Evolutionary conservation across 2,888 invertebrate genomes (phyloP).

Genomic region (Myopa tessellatipennis): DNA sequence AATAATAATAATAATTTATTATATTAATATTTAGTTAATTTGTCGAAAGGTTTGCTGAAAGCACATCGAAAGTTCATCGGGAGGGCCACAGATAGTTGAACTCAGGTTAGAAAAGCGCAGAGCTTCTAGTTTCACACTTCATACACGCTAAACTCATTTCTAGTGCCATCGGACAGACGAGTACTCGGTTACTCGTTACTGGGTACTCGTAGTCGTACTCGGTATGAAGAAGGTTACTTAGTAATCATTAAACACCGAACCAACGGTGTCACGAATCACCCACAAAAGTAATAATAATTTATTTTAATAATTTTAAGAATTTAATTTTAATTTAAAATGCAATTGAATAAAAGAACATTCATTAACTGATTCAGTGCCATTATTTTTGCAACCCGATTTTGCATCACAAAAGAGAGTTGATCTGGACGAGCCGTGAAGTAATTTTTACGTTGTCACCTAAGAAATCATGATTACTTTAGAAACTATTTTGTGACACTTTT

Average conservation of each 20-base stretch:
- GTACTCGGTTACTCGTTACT: neutral
- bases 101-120: conserved; percentile 20
- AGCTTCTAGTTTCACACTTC: neutral
- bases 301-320: conserved; percentile 57
- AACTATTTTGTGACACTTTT: too few species aligned
- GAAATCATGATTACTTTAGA: too few species aligned
- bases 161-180: conserved; percentile 17
- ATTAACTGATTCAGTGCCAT: conserved; percentile 49
- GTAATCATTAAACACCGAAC: neutral
- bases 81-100: neutral
- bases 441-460: too few species aligned
- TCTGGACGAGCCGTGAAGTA: too few species aligned
- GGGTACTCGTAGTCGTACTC: neutral
- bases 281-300: conserved; percentile 48
- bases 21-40: conserved; percentile 30
- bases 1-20: conserved; percentile 33
- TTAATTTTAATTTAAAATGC: conserved; percentile 55
- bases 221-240: neutral
- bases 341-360: conserved; percentile 62
- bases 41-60: neutral
- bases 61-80: neutral
- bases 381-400: neutral
- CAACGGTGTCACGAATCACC: conserved; percentile 1
- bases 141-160: neutral
- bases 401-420: too few species aligned